Evolutionary conservation across 2,113 vertebrate genomes (phyloP).

Genomic region (Tetrao urogallus): DNA sequence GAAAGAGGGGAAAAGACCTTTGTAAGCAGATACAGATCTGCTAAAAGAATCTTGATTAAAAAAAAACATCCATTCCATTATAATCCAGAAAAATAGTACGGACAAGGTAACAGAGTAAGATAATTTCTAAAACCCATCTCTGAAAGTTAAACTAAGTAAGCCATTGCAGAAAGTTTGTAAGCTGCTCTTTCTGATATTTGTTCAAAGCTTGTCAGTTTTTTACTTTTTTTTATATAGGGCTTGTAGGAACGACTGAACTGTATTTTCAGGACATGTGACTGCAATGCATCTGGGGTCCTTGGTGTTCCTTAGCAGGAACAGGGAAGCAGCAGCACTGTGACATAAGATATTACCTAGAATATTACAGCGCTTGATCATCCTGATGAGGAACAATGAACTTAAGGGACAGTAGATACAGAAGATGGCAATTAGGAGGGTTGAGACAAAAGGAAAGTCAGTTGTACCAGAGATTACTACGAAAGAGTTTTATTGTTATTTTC

Average conservation of each 20-base stretch:
- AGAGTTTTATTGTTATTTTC: background rate
- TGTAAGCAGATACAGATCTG: background rate
- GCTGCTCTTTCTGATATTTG: background rate
- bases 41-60: background rate
- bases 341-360: background rate
- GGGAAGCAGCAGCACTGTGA: background rate
- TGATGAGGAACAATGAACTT: background rate
- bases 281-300: background rate
- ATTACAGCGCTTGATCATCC: background rate
- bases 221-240: background rate
- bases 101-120: background rate
- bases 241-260: background rate
- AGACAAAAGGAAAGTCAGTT: constrained; percentile 8
- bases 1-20: background rate
- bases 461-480: background rate
- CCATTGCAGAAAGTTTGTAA: background rate
- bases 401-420: background rate
- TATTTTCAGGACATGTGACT: background rate
- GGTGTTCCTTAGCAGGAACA: background rate
- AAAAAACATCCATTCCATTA: background rate
- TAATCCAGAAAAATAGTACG: background rate
- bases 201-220: background rate
- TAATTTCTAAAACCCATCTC: no score
- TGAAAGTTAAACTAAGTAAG: no score
- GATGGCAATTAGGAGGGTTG: background rate